Base-by-base conservation (phyloP, 1,140 invertebrate species). In the Triops cancriformis region DNA sequence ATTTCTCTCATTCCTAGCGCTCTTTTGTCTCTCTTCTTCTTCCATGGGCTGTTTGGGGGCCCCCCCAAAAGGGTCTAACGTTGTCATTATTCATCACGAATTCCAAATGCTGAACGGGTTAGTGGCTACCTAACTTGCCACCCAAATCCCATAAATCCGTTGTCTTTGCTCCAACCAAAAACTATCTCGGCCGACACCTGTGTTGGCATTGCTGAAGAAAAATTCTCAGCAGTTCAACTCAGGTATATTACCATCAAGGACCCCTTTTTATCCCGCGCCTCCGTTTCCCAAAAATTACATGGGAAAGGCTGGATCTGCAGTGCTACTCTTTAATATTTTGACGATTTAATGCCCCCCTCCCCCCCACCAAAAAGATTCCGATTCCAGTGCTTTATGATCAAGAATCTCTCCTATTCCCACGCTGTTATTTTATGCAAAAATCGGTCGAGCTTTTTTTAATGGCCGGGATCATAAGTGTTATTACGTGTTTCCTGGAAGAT, bases 101-200 rank as follows among this genome's bases (percentile, higher is more conserved):
- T 64, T 64, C 51, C 51, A 64, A 64, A 64, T 64, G 51, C 51
- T 64, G 51, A 64, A 64, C 51, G 51, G 51, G 51, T 64, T 64
- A 64, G 51, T 64, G 51, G 51, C 51, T 64, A 64, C 51, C 51
- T 64, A 64, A 64, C 51, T 64, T 64, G 51, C 51, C 51, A 64
- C 51, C 51, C 51, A 64, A 64, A 64, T 64, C 51, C 51, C 51
- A 64, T 64, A 64, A 64, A 64, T 64, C 51, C 51, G 18, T 64
- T 64, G 51, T 64, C 51, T 64, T 64, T 64, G 51, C 51, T 64
- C 51, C 51, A 11, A 64, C 51, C 51, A 23, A 64, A 37, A 64
- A 64, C 51, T 64, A 64, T 64, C 51, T 64, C 14, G 18, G 23
- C 51, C 51, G 23, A 64, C 51, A 64, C 51, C 51, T 64, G 51